Percentiles rank a stretch among this genome's conserved stretches.
phyloP scores from a whole-genome alignment of 1,140 invertebrate species.

The Drosophila truncata region DNA sequence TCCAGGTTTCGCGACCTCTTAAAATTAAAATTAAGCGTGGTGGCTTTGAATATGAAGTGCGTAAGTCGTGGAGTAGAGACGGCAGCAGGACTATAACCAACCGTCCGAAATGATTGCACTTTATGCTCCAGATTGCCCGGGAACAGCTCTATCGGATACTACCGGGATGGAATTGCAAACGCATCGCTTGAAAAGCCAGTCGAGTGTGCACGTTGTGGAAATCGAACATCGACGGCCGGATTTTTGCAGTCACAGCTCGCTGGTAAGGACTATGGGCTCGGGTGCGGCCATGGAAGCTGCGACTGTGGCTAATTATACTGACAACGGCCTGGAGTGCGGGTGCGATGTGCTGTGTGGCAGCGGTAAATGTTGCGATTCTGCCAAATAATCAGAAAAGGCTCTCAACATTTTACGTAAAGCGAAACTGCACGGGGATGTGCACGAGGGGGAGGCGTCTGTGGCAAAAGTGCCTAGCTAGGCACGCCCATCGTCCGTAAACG shows the following conservation, averaged over 20 bases:
- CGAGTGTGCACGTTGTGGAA: slow-evolving; percentile 42
- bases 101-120: background rate
- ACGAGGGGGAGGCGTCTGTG: background rate
- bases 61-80: background rate
- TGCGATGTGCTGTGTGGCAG: slow-evolving; percentile 27
- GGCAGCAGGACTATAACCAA: background rate
- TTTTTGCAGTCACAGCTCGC: slow-evolving; percentile 43
- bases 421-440: slow-evolving; percentile 46
- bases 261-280: background rate
- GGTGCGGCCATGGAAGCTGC: background rate
- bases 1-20: background rate
- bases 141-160: slow-evolving; percentile 29
- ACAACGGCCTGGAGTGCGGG: slow-evolving; percentile 15
- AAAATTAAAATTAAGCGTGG: background rate
- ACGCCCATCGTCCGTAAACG: slow-evolving; percentile 29
- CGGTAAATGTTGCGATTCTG: slow-evolving; percentile 76
- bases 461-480: slow-evolving; percentile 24
- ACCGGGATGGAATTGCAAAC: slow-evolving; percentile 27
- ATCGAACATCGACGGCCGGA: slow-evolving; percentile 47
- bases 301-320: slow-evolving; percentile 67
- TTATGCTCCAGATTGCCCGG: slow-evolving; percentile 5
- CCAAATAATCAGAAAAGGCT: slow-evolving; percentile 82
- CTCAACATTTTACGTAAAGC: slow-evolving; percentile 68
- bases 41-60: background rate
- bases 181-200: slow-evolving; percentile 49